Percentiles rank a stretch among this genome's conserved stretches.
Evolutionary conservation across 2,113 vertebrate species (phyloP).

Genomic region (Paracanthobrama guichenoti): DNA sequence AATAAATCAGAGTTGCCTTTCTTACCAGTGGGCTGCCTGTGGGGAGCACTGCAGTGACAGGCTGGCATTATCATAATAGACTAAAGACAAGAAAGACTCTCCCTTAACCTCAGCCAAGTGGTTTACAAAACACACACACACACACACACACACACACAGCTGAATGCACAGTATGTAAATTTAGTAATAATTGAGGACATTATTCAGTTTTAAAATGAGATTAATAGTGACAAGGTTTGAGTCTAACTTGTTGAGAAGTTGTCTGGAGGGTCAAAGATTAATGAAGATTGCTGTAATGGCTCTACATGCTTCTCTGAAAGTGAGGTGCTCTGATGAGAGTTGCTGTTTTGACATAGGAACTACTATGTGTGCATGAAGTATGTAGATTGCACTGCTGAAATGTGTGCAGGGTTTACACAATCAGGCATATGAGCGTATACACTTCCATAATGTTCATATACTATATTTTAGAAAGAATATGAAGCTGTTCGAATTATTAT

Average conservation of each 20-base stretch:
- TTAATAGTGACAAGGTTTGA: constrained; percentile 11
- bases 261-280: constrained; percentile 17
- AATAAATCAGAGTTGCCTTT: constrained; percentile 24
- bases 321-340: neutral
- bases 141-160: neutral
- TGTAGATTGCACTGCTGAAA: neutral
- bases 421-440: neutral
- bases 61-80: constrained; percentile 33
- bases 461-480: neutral
- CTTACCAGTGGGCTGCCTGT: constrained; percentile 28
- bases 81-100: constrained; percentile 15
- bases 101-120: neutral
- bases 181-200: neutral
- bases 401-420: neutral
- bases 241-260: neutral
- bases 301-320: neutral
- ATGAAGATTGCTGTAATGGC: constrained; percentile 8
- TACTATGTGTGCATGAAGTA: neutral
- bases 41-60: constrained; percentile 21
- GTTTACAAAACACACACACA: constrained; percentile 16
- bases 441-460: neutral
- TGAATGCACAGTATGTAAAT: neutral
- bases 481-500: neutral
- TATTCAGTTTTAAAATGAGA: neutral
- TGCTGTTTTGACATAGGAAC: neutral